Percentiles rank a stretch among this genome's conserved stretches.
phyloP scores from a whole-genome alignment of 2,113 vertebrate species.

The Narcine bancroftii region DNA sequence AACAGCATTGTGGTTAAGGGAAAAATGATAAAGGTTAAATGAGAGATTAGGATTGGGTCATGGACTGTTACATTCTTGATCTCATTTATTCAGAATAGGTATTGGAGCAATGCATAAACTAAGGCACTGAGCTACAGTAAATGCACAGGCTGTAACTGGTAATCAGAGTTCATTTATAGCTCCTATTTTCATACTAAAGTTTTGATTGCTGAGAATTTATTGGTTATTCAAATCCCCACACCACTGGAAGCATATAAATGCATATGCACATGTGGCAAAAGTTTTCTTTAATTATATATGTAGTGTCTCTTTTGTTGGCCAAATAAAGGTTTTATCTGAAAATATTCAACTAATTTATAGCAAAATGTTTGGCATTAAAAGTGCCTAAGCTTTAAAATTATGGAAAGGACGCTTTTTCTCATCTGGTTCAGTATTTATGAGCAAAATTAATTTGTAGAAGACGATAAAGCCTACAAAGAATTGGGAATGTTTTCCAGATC shows the following conservation, averaged over 20 bases:
- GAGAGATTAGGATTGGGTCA: constrained; percentile 45
- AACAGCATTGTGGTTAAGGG: constrained; percentile 63
- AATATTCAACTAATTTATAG: neutral
- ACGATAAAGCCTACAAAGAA: constrained; percentile 50
- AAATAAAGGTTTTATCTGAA: neutral
- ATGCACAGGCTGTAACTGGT: neutral
- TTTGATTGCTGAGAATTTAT: neutral
- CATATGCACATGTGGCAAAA: neutral
- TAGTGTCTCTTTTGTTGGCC: constrained; percentile 15
- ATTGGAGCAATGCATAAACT: neutral
- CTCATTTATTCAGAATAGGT: constrained; percentile 37
- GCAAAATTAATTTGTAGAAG: constrained; percentile 41
- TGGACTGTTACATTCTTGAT: constrained; percentile 40
- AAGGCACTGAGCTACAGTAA: constrained; percentile 7
- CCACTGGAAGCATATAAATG: neutral
- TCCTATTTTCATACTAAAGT: neutral
- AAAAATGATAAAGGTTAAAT: constrained; percentile 45
- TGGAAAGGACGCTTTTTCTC: neutral
- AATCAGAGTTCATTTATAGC: neutral
- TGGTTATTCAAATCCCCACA: neutral
- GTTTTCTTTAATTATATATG: constrained; percentile 1
- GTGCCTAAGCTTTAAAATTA: neutral
- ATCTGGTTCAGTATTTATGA: neutral
- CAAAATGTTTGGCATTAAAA: neutral
- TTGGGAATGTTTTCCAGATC: constrained; percentile 47